These are phyloP conservation scores for Chiloscyllium plagiosum DNA, from an alignment of 2,113 vertebrate genomes.

Conservation along the genomic window DNA sequence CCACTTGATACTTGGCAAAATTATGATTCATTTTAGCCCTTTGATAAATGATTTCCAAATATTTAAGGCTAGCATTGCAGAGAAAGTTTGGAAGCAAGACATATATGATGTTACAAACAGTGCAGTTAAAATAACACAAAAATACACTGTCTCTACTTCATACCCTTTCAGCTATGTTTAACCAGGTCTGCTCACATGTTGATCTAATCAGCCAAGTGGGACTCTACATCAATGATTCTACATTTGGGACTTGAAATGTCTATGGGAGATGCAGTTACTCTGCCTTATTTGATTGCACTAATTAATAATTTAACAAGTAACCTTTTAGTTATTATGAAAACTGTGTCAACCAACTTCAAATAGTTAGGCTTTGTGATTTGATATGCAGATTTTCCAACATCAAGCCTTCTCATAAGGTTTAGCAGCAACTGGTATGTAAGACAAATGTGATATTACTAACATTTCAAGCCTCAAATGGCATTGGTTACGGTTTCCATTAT, in stretches of 20 bases:
- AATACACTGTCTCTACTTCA: not conserved
- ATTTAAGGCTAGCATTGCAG: not conserved
- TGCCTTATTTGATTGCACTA: not conserved
- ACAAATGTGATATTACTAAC: not conserved
- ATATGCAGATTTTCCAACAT: not conserved
- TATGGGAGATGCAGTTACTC: not conserved
- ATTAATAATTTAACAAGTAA: conserved; percentile 7
- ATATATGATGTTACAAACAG: not conserved
- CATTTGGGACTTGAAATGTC: not conserved
- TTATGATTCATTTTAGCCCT: not conserved
- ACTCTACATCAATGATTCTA: not conserved
- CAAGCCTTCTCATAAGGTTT: not conserved
- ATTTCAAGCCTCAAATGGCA: conserved; percentile 1
- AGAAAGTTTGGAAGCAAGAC: not conserved
- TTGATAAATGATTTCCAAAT: not conserved
- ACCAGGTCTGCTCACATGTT: not conserved
- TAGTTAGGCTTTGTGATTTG: not conserved
- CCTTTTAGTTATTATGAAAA: not conserved
- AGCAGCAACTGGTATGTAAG: not conserved
- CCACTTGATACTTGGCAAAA: not conserved
- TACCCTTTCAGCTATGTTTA: not conserved
- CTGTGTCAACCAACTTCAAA: not conserved
- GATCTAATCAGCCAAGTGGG: not conserved
- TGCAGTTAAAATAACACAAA: not conserved
- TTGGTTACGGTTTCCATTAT: not conserved